Evolutionary conservation across 2,888 invertebrate species (phyloP), one percentile per base, ranked within the genome.

Genomic region (Metalampra italica): DNA sequence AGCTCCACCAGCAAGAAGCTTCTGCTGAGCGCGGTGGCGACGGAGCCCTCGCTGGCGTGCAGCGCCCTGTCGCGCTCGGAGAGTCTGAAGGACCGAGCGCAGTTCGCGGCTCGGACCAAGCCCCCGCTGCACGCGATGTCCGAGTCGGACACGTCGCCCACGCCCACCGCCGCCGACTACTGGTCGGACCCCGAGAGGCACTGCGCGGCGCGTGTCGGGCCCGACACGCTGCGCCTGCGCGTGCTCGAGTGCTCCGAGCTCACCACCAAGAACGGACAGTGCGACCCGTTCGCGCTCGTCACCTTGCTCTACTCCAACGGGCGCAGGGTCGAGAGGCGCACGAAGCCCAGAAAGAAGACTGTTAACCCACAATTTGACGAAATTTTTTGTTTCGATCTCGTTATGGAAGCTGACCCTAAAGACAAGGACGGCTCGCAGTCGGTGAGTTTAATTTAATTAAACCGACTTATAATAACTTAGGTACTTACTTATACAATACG

Each of bases 331-430:
- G 91, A 93, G 60, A 94, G 94, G 78, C 92, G 95, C 72, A 97
- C 97, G 34, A 96, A 95, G 82, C 94, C 95, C 54, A 94, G 93
- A 78, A 97, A 96, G 90, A 97, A 97, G 91, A 97, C 97, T 46
- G 94, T 95, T 57, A 94, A 94, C 75, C 97, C 97, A 11, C 93
- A 94, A 73, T 97, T 95, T 81, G 96, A 97, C 71, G 97, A 97
- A 86, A 92, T 93, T 57, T 95, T 97, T 82, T 92, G 93, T 72
- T 97, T 97, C 81, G 92, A 92, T 85, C 86, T 92, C 72, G 90
- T 90, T 52, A 89, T 91, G 71, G 92, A 92, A 59, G 87, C 90
- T 53, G 92, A 92, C 57, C 80, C 85, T 14, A 89, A 88, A 61
- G 88, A 90, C 60, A 86, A 82, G 68, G 88, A 90, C 53, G 82